Evolutionary conservation across 2,797 vertebrate species (phyloP), one percentile per base, ranked within the genome.

Genomic region (Triplophysa bombifrons): DNA sequence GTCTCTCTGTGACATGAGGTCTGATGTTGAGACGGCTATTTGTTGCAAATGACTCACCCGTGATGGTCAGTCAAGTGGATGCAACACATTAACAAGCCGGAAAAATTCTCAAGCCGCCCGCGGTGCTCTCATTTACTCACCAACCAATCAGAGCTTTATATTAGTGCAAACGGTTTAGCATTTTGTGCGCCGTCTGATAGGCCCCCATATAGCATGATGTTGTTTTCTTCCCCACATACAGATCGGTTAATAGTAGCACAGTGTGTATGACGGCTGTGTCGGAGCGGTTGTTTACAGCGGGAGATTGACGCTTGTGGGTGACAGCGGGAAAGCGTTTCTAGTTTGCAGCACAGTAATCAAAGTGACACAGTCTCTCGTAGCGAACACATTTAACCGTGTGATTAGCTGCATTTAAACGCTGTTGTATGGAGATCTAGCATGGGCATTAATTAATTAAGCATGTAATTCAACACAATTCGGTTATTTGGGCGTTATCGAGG

Each of bases 321-420:
- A 90, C 90, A 88, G 91, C 85, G 64, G 73, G 88, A 87, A 90
- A 88, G 90, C 82, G 83, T 90, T 89, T 91, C 88, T 87, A 87
- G 88, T 87, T 86, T 77, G 41, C 63, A 88, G 85, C 86, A 90
- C 90, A 91, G 92, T 94, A 93, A 93, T 93, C 87, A 93, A 90
- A 90, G 90, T 92, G 91, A 92, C 91, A 90, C 56, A 22, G 75
- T 72, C 76, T 66, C 50, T 77, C 53, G 4, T 50, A 60, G 41
- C 20, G 25, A 69, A 8, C 55, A 22, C 66, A 77, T 77, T 77
- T 69, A 61, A 17, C 27, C 1, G 41, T 76, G 64, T 77, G 75
- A 77, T 69, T 69, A 69, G 68, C 56, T 25, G 67, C 38, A 48
- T 51, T 70, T 78, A 64, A 61, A 25, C 56, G 19, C 27, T 41